These are phyloP conservation scores for Hirtodrosophila trivittata DNA, from an alignment of 2,888 invertebrate genomes.

Conservation along the genomic window DNA sequence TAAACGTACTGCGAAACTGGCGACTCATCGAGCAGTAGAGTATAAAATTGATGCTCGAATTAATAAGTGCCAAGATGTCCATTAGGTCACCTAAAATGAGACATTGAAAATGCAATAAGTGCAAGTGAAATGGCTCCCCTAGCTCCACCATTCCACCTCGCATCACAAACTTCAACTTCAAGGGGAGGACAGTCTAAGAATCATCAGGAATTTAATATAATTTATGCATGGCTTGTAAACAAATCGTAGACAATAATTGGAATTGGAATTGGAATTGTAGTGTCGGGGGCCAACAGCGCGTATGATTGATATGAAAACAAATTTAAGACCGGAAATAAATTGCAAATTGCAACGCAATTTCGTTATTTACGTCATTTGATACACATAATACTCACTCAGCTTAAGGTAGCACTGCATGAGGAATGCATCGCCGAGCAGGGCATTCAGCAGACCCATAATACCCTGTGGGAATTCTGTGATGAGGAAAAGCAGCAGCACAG, in stretches of 20 bases:
- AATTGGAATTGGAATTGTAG: conserved; percentile 6
- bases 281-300: conserved; percentile 37
- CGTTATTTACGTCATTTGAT: too few relatives aligned
- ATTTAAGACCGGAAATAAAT: neutral
- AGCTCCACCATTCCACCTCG: too few relatives aligned
- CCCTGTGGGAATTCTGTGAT: conserved; percentile 96
- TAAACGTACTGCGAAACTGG: conserved; percentile 93
- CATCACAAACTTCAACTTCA: conserved; percentile 17
- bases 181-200: too few relatives aligned
- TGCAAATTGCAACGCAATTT: conserved; percentile 8
- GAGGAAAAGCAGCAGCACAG: conserved; percentile 92
- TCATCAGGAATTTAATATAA: neutral
- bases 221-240: conserved; percentile 5
- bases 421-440: conserved; percentile 90
- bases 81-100: conserved; percentile 89
- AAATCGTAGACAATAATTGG: conserved; percentile 1
- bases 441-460: conserved; percentile 90
- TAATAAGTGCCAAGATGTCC: conserved; percentile 95
- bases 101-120: conserved; percentile 43
- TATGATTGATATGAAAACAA: conserved; percentile 52
- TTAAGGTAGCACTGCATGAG: conserved; percentile 91
- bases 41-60: conserved; percentile 97
- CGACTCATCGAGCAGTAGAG: conserved; percentile 97
- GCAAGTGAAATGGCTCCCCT: neutral
- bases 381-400: conserved; percentile 88